Evolutionary conservation across 2,113 vertebrate genomes (phyloP).

Genomic region (Chionis minor): DNA sequence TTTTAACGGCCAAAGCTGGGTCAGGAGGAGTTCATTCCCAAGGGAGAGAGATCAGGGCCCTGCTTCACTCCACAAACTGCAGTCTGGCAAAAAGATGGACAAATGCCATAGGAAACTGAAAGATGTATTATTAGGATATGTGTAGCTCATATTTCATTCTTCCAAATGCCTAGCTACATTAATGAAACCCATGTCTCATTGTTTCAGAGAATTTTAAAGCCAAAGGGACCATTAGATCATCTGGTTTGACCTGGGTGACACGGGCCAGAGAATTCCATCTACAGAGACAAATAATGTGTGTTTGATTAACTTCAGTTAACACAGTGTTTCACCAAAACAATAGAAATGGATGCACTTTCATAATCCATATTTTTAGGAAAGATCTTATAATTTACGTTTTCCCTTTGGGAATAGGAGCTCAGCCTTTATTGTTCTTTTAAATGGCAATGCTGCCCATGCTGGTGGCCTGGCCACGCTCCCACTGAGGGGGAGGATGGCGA

Average conservation of each 20-base stretch:
- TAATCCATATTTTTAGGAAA: slow-evolving; percentile 53
- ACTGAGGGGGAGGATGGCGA: not conserved
- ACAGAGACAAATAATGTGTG: slow-evolving; percentile 33
- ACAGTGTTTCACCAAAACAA: slow-evolving; percentile 22
- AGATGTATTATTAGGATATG: not conserved
- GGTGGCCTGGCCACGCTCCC: not conserved
- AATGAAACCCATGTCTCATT: slow-evolving; percentile 54
- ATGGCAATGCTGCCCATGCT: not conserved
- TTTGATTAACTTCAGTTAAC: slow-evolving; percentile 46
- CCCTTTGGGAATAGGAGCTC: not conserved
- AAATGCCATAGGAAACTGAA: not conserved
- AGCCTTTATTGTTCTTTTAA: slow-evolving; percentile 49
- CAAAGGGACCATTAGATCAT: slow-evolving; percentile 54
- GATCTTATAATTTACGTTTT: not conserved
- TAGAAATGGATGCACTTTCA: slow-evolving; percentile 42
- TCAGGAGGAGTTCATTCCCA: not conserved
- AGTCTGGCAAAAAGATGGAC: slow-evolving; percentile 25
- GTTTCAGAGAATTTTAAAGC: slow-evolving; percentile 33
- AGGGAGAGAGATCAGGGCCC: not conserved
- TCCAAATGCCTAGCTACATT: slow-evolving; percentile 6
- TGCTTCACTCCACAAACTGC: not conserved
- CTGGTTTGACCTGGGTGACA: slow-evolving; percentile 35
- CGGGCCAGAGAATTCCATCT: slow-evolving; percentile 18
- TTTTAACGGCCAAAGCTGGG: not conserved
- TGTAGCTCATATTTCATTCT: not conserved